Evolutionary conservation across 2,797 vertebrate genomes (phyloP).

Genomic region (Pempheris klunzingeri): DNA sequence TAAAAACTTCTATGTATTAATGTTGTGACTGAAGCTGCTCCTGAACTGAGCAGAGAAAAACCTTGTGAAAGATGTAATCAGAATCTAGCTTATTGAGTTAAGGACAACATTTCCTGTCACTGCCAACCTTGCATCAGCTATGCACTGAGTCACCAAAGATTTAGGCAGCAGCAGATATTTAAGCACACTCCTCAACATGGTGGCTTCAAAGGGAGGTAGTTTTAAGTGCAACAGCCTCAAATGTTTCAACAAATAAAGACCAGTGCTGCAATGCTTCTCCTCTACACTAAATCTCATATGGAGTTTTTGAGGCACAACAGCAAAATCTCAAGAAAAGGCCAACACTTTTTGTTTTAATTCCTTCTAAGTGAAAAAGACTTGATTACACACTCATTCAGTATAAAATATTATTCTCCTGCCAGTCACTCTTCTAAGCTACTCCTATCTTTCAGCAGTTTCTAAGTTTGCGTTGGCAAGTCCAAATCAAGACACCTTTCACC

Average conservation of each 20-base stretch:
- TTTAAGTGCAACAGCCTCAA: not conserved
- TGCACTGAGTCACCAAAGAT: not conserved
- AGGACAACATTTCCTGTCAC: no score
- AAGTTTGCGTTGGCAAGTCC: not conserved
- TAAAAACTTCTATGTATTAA: conserved; percentile 48
- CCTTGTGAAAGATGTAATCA: conserved; percentile 37
- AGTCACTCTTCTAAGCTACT: not conserved
- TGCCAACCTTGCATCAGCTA: not conserved
- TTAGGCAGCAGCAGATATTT: not conserved
- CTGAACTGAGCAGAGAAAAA: conserved; percentile 45
- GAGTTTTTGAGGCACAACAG: not conserved
- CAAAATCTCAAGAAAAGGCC: not conserved
- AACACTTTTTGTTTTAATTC: not conserved
- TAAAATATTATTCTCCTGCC: not conserved
- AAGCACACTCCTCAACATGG: not conserved
- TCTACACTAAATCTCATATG: not conserved
- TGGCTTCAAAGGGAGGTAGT: not conserved
- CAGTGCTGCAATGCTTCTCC: not conserved
- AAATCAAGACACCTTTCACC: not conserved
- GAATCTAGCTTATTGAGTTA: not conserved
- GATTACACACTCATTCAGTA: not conserved
- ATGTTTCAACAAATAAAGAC: not conserved
- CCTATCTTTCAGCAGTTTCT: not conserved
- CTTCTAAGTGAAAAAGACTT: not conserved
- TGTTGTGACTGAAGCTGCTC: conserved; percentile 47